Percentiles rank a stretch among this genome's conserved stretches.
Evolutionary conservation across 1,140 invertebrate species (phyloP).

Genomic region (Pogonomyrmex barbatus): DNA sequence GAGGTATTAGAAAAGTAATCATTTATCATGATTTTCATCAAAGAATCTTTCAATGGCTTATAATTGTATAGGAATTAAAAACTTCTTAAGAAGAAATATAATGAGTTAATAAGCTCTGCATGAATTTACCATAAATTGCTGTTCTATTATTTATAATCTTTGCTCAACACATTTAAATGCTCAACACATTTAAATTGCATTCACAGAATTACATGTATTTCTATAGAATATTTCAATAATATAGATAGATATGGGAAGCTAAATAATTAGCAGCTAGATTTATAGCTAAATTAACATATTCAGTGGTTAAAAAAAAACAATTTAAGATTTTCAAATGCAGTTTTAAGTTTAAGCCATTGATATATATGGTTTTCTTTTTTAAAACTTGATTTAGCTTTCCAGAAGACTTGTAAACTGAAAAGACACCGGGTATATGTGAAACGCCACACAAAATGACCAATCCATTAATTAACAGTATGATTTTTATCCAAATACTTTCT

Average conservation of each 20-base stretch:
- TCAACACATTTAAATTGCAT: slow-evolving; percentile 33
- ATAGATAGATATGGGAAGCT: not conserved
- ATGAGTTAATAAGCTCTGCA: slow-evolving; percentile 27
- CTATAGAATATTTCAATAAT: slow-evolving; percentile 4
- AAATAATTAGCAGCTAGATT: not conserved
- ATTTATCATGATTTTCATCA: slow-evolving; percentile 45
- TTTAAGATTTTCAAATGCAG: not conserved
- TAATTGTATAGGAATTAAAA: slow-evolving; percentile 46
- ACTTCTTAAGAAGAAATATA: slow-evolving; percentile 31
- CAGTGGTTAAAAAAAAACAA: not conserved
- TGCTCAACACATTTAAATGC: slow-evolving; percentile 4
- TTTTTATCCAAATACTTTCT: slow-evolving; percentile 30
- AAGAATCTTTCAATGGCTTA: slow-evolving; percentile 17
- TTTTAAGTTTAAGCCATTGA: not conserved
- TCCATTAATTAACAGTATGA: slow-evolving; percentile 57
- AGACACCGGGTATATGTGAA: slow-evolving; percentile 16
- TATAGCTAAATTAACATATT: no score
- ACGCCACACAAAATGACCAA: slow-evolving; percentile 7
- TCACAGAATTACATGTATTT: not conserved
- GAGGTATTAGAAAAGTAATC: slow-evolving; percentile 21
- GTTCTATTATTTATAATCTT: slow-evolving; percentile 28
- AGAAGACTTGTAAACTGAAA: not conserved
- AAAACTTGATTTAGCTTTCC: not conserved
- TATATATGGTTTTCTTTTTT: not conserved
- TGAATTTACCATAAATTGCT: slow-evolving; percentile 17